Conservation (phyloP, 2,797 vertebrate species). For the Nannoperca obscura region DNA sequence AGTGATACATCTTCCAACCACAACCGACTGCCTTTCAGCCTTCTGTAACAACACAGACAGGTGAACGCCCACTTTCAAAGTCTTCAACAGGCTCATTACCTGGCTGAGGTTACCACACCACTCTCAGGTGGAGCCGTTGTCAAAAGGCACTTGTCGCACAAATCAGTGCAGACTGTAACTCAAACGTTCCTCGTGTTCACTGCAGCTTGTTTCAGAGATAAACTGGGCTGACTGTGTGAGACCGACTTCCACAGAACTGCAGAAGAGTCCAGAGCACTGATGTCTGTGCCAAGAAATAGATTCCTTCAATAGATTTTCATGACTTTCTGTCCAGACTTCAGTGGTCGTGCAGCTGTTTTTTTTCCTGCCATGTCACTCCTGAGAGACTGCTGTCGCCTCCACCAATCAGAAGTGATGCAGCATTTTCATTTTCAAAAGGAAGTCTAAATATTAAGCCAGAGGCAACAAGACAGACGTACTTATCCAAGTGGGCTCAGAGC, state of each 20-base stretch:
- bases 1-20: slow-evolving; percentile 13
- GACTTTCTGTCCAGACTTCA: not conserved
- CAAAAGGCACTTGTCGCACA: slow-evolving; percentile 13
- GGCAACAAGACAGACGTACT: not conserved
- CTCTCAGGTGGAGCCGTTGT: not conserved
- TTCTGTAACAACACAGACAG: not conserved
- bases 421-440: not conserved
- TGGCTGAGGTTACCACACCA: not conserved
- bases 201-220: not conserved
- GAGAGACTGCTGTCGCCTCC: not conserved
- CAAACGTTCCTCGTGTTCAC: not conserved
- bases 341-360: not conserved
- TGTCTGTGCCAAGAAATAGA: not conserved
- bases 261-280: not conserved
- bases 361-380: not conserved
- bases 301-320: slow-evolving; percentile 1
- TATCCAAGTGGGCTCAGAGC: not conserved
- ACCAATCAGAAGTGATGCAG: not conserved
- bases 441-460: not conserved
- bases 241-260: not conserved
- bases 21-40: slow-evolving; percentile 18
- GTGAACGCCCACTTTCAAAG: slow-evolving; percentile 14
- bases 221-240: not conserved
- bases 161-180: slow-evolving; percentile 4
- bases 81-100: slow-evolving; percentile 31